Evolutionary conservation across 37 sponge, comb jelly and placozoan species (phyloP).

Genomic region (Hormiphora californensis): DNA sequence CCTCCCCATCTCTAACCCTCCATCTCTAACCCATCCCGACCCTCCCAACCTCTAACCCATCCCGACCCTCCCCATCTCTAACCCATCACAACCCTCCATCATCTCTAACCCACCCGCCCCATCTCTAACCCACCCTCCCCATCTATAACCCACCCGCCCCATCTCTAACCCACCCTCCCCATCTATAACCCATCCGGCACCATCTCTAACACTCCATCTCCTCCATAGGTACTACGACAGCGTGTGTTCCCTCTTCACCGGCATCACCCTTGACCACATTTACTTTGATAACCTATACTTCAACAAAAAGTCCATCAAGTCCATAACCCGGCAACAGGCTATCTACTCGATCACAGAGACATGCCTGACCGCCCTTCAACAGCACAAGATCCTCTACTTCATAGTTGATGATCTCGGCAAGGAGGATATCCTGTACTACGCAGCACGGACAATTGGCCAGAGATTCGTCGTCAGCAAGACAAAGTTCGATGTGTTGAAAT

Average conservation of each 20-base stretch:
- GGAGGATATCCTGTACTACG: slow-evolving; percentile 17
- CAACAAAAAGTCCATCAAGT: background rate
- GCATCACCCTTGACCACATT: slow-evolving; percentile 61
- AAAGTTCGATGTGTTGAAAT: background rate
- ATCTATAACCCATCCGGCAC: too few relatives aligned
- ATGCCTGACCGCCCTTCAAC: background rate
- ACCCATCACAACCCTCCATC: too few relatives aligned
- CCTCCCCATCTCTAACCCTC: slow-evolving; percentile 53
- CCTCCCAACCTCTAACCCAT: slow-evolving; percentile 23
- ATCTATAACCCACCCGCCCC: too few relatives aligned
- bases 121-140: too few relatives aligned
- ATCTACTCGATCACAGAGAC: background rate
- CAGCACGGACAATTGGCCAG: background rate
- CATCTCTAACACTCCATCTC: too few relatives aligned
- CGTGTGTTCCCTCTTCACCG: background rate
- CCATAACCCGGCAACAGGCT: background rate
- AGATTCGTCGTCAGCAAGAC: background rate
- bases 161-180: too few relatives aligned
- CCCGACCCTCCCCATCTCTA: background rate
- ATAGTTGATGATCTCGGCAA: background rate
- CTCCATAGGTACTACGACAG: too few relatives aligned
- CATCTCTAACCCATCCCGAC: slow-evolving; percentile 15
- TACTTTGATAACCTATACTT: slow-evolving; percentile 91
- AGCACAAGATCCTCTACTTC: background rate
- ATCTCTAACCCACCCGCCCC: too few relatives aligned